These are phyloP conservation scores for Coilia nasus DNA, from an alignment of 2,797 vertebrate genomes.

Conservation along the genomic window DNA sequence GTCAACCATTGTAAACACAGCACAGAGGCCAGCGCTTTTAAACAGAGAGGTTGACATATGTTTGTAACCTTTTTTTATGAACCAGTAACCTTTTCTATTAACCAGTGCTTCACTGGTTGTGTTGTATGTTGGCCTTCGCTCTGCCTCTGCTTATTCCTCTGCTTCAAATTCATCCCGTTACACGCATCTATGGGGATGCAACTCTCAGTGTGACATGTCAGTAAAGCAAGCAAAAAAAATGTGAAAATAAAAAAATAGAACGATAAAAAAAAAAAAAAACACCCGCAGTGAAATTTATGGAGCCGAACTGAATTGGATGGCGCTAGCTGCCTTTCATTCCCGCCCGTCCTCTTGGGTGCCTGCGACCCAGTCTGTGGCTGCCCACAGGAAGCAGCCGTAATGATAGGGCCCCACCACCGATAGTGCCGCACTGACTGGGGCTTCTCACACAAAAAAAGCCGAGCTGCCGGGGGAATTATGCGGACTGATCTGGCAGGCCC, in stretches of 20 bases:
- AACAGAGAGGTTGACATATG: background rate
- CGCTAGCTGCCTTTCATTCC: background rate
- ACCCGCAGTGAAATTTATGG: background rate
- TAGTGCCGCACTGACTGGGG: constrained; percentile 66
- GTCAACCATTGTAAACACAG: background rate
- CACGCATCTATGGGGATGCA: background rate
- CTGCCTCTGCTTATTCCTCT: background rate
- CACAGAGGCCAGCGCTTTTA: background rate
- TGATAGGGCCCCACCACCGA: constrained; percentile 68
- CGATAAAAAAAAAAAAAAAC: no score
- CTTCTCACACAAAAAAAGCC: constrained; percentile 58
- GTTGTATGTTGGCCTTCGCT: background rate
- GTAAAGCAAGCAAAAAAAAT: background rate
- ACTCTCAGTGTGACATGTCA: background rate
- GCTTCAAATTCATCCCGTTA: background rate
- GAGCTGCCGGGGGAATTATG: constrained; percentile 59
- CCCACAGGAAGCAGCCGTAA: constrained; percentile 70
- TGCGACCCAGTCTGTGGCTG: constrained; percentile 42
- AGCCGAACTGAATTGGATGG: background rate
- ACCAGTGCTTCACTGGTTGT: background rate
- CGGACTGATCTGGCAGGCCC: constrained; percentile 22
- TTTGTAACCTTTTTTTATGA: background rate
- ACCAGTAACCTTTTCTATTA: background rate
- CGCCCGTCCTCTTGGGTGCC: background rate
- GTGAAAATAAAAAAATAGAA: no score